Evolutionary conservation across 2,797 vertebrate species (phyloP).

Genomic region (Hoplostethus mediterraneus): DNA sequence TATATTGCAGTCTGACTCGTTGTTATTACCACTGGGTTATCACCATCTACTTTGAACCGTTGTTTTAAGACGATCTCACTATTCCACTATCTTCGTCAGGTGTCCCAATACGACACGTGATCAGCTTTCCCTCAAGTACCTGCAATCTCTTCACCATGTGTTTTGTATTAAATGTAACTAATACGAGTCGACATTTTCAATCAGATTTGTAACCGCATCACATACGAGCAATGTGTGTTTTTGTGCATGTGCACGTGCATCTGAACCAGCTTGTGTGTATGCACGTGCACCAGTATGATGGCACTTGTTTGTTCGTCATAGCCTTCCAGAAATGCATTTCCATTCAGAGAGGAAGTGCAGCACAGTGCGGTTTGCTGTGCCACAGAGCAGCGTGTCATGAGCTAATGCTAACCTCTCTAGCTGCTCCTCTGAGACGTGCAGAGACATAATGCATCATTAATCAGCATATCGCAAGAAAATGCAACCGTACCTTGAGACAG

Average conservation of each 20-base stretch:
- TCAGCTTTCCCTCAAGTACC: background rate
- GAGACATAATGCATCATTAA: conserved; percentile 79
- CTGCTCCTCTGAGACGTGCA: conserved; percentile 66
- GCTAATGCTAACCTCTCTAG: conserved; percentile 62
- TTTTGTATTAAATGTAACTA: background rate
- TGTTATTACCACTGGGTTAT: background rate
- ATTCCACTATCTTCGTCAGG: background rate
- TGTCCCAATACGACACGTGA: background rate
- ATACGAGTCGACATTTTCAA: conserved; percentile 3
- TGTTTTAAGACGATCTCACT: too few relatives aligned
- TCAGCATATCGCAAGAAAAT: conserved; percentile 78
- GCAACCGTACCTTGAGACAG: conserved; percentile 73
- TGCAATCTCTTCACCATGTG: too few relatives aligned
- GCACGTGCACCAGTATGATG: background rate
- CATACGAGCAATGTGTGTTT: background rate
- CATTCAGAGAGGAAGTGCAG: background rate
- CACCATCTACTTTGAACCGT: background rate
- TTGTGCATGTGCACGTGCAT: conserved; percentile 1
- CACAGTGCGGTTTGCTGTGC: too few relatives aligned
- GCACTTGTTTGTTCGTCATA: background rate
- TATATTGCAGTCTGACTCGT: background rate
- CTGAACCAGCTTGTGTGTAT: background rate
- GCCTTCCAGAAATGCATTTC: background rate
- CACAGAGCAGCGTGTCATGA: conserved; percentile 55
- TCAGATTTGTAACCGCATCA: conserved; percentile 14